Evolutionary conservation across 2,888 invertebrate genomes (phyloP).

Genomic region (Serripes groenlandicus): DNA sequence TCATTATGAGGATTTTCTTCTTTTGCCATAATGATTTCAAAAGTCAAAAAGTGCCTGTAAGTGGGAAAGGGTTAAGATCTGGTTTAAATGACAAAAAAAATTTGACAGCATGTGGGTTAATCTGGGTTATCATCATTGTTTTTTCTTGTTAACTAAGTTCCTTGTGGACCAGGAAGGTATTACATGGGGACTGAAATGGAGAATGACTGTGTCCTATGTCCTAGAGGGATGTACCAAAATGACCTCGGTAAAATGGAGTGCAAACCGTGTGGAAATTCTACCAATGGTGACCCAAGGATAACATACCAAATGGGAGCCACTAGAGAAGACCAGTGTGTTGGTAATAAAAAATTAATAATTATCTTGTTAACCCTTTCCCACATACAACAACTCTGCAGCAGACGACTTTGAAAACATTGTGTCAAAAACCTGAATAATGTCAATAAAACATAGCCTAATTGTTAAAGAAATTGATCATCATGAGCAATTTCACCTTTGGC

Average conservation of each 20-base stretch:
- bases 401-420: no score
- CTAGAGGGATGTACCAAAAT: conserved; percentile 71
- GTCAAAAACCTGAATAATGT: no score
- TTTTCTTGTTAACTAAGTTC: conserved; percentile 33
- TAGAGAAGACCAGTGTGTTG: conserved; percentile 37
- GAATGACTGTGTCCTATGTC: conserved; percentile 69
- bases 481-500: no score
- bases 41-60: no score
- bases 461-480: no score
- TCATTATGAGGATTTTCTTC: background rate
- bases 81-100: no score
- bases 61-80: no score
- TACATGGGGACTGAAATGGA: background rate
- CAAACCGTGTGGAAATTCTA: conserved; percentile 48
- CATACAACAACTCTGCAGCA: no score
- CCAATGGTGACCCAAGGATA: conserved; percentile 23
- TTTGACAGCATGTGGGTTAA: no score
- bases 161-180: conserved; percentile 57
- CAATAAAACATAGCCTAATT: background rate
- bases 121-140: no score
- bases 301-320: conserved; percentile 55
- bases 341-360: conserved; percentile 17
- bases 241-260: conserved; percentile 58
- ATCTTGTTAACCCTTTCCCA: background rate
- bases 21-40: background rate